Percentiles rank a stretch among this genome's conserved stretches.
Conservation (phyloP, 2,888 invertebrate genomes). For the Buathra laborator region DNA sequence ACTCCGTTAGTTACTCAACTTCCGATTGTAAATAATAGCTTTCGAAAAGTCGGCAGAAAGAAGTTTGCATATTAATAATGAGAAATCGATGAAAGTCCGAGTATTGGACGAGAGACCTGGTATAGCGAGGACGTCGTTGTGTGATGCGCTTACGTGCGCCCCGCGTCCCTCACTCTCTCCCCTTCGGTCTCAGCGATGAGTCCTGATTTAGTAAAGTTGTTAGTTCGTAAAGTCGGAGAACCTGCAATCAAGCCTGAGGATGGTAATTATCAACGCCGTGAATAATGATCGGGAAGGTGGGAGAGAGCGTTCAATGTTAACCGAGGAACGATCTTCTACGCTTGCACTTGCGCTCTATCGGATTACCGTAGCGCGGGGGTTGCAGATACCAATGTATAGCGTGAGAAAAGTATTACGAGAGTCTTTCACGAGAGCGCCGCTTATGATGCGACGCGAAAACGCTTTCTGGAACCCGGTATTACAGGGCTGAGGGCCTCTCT, state of each 20-base stretch:
- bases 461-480: constrained; percentile 13
- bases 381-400: background rate
- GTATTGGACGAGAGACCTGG: no score
- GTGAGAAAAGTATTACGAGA: background rate
- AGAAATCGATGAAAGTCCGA: no score
- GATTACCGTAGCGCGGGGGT: constrained; percentile 39
- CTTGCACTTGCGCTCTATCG: constrained; percentile 35
- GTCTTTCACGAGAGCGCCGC: background rate
- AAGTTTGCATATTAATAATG: no score
- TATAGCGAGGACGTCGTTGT: no score
- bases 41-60: no score
- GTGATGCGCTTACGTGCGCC: no score
- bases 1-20: no score
- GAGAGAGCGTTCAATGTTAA: no score
- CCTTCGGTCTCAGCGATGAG: background rate
- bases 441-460: constrained; percentile 38
- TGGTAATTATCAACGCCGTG: constrained; percentile 64
- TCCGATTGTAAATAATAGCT: no score
- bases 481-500: background rate
- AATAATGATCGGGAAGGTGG: constrained; percentile 57
- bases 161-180: no score
- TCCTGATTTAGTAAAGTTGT: constrained; percentile 62
- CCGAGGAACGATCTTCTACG: background rate
- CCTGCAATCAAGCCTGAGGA: constrained; percentile 61
- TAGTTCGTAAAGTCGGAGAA: constrained; percentile 58